Evolutionary conservation across 2,888 invertebrate genomes (phyloP).

Genomic region (Andrena dorsata): DNA sequence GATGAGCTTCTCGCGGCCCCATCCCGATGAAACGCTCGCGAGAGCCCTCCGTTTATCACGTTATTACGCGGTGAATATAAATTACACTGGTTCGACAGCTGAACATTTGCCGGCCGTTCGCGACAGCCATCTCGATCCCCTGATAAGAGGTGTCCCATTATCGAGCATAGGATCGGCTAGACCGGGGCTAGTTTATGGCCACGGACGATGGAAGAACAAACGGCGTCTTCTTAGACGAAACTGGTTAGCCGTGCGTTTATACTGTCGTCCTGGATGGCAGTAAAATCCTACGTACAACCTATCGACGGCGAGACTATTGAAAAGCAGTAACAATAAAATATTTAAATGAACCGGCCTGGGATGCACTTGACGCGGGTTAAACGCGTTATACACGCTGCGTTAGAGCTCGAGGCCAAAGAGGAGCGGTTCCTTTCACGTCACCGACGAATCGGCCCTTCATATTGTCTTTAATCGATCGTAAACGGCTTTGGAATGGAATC

Average conservation of each 20-base stretch:
- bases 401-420: neutral
- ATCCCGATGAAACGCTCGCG: neutral
- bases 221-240: conserved; percentile 29
- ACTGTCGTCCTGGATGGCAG: conserved; percentile 19
- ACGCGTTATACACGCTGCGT: conserved; percentile 15
- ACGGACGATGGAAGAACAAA: conserved; percentile 15
- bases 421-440: conserved; percentile 48
- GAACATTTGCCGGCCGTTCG: conserved; percentile 26
- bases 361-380: conserved; percentile 51
- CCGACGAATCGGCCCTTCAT: conserved; percentile 65
- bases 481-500: conserved; percentile 46
- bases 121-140: conserved; percentile 19
- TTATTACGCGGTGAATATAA: conserved; percentile 10
- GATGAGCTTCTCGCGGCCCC: neutral
- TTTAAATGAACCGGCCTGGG: conserved; percentile 53
- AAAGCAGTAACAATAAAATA: conserved; percentile 66
- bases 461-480: conserved; percentile 79
- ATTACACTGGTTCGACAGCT: conserved; percentile 15
- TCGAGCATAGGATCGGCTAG: conserved; percentile 32
- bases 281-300: conserved; percentile 54
- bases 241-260: conserved; percentile 28
- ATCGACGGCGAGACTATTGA: conserved; percentile 56
- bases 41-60: conserved; percentile 9
- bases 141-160: conserved; percentile 31
- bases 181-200: conserved; percentile 34